Evolutionary conservation across 1,140 invertebrate genomes (phyloP).

Genomic region (Meloidogyne chitwoodi): DNA sequence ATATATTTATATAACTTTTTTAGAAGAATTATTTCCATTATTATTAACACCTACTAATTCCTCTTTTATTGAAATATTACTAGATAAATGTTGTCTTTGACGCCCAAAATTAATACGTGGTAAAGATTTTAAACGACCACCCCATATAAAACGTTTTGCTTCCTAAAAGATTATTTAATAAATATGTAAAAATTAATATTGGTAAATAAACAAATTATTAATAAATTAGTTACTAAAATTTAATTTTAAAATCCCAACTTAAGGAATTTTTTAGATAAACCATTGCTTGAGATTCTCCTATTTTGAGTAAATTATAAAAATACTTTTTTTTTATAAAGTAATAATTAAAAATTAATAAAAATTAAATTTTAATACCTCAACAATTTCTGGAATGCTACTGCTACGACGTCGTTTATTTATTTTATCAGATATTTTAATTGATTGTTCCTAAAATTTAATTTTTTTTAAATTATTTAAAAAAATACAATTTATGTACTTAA

Average conservation of each 20-base stretch:
- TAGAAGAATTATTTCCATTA: background rate
- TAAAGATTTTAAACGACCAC: conserved; percentile 13
- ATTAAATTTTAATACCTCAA: background rate
- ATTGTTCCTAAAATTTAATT: background rate
- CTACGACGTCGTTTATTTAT: conserved; percentile 18
- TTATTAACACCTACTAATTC: background rate
- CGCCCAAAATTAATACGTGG: conserved; percentile 7
- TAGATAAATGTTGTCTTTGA: background rate
- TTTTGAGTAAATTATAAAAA: too few species aligned
- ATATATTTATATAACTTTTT: background rate
- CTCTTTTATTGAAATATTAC: conserved; percentile 1
- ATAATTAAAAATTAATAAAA: too few species aligned
- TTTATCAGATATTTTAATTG: background rate
- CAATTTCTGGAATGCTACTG: conserved; percentile 19
- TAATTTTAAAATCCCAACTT: too few species aligned
- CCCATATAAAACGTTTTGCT: conserved; percentile 15
- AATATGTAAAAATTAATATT: too few species aligned
- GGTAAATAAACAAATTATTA: too few species aligned
- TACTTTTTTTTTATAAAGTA: background rate
- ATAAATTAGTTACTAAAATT: too few species aligned
- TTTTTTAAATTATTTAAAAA: too few species aligned
- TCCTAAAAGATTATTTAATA: background rate
- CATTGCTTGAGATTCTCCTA: too few species aligned
- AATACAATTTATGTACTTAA: too few species aligned
- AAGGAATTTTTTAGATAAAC: too few species aligned